Evolutionary conservation across 2,113 vertebrate genomes (phyloP).

Genomic region (Macaca fascicularis): DNA sequence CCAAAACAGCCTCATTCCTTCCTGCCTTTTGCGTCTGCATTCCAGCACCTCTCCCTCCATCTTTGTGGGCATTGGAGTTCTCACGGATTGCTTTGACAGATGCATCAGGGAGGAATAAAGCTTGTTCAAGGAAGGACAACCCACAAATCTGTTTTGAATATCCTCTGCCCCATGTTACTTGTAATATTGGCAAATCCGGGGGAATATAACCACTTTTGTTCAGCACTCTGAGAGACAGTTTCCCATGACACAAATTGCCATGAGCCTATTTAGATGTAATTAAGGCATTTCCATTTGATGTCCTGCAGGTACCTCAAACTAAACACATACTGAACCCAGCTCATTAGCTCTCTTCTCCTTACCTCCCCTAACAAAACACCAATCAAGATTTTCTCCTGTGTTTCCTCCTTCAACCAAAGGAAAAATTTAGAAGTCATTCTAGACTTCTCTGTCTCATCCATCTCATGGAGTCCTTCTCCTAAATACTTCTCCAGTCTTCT

Average conservation of each 20-base stretch:
- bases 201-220: not conserved
- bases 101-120: not conserved
- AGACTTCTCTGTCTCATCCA: not conserved
- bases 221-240: not conserved
- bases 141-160: not conserved
- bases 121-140: not conserved
- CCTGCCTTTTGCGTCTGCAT: not conserved
- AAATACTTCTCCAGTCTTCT: not conserved
- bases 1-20: constrained; percentile 27
- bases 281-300: not conserved
- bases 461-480: not conserved
- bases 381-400: not conserved
- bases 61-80: not conserved
- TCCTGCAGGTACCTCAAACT: not conserved
- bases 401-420: not conserved
- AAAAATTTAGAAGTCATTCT: not conserved
- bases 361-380: not conserved
- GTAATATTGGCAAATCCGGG: not conserved
- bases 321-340: not conserved
- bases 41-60: constrained; percentile 38
- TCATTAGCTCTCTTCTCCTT: not conserved
- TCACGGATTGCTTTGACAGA: constrained; percentile 36
- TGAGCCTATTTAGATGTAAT: not conserved
- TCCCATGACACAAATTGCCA: not conserved
- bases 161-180: not conserved